Percentiles rank a stretch among this genome's conserved stretches.
Conservation (phyloP, 2,797 vertebrate species). For the Fringilla coelebs region DNA sequence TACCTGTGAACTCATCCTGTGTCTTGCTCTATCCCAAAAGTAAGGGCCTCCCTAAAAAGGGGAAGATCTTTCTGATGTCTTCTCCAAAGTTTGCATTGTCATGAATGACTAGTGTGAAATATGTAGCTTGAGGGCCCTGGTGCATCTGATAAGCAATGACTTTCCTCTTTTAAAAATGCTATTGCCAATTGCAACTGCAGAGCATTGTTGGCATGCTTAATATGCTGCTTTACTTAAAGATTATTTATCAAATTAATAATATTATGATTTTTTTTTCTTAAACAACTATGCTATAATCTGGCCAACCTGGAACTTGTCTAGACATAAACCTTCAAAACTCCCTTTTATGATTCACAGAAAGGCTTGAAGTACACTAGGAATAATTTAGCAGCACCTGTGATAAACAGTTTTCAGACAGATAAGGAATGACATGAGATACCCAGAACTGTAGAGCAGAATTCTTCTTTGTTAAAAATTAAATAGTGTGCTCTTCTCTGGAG, state of each 20-base stretch:
- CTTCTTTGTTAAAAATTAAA: neutral
- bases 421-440: neutral
- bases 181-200: neutral
- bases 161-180: neutral
- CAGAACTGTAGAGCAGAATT: neutral
- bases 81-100: neutral
- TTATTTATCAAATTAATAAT: neutral
- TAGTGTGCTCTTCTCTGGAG: neutral
- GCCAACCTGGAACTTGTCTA: neutral
- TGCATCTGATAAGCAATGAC: neutral
- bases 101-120: neutral
- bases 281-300: neutral
- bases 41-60: neutral
- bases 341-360: neutral
- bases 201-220: neutral
- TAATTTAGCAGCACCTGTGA: neutral
- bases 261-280: neutral
- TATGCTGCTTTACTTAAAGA: neutral
- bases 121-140: fast-evolving
- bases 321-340: neutral
- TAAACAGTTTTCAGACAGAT: neutral
- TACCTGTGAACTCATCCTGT: neutral
- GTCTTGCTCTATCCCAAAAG: neutral
- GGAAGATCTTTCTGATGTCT: neutral
- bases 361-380: neutral